A percentile compares a stretch with the other conserved stretches of the same genome.
Conservation (phyloP, 2,888 invertebrate genomes). For the Esperia sulphurella region DNA sequence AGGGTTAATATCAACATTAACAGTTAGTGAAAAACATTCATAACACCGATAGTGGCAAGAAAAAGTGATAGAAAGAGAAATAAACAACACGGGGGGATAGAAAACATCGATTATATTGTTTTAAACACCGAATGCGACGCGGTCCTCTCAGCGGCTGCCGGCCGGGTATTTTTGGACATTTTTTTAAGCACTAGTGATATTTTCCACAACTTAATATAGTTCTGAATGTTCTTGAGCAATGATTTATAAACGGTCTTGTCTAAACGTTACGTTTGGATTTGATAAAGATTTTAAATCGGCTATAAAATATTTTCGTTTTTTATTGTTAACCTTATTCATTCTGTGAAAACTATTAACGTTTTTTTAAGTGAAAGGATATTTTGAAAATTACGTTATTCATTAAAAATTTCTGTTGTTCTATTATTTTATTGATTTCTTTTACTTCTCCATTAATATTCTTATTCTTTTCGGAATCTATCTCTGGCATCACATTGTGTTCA, state of each 20-base stretch:
- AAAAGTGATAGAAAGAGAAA: conserved; percentile 69
- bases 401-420: too few relatives aligned
- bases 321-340: too few relatives aligned
- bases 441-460: too few relatives aligned
- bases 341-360: too few relatives aligned
- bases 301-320: too few relatives aligned
- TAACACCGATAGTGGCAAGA: conserved; percentile 74
- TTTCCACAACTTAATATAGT: conserved; percentile 2
- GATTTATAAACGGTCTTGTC: background rate
- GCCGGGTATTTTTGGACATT: conserved; percentile 70
- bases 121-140: conserved; percentile 72
- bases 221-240: background rate
- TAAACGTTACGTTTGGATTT: too few relatives aligned
- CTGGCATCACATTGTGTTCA: too few relatives aligned
- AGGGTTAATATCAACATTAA: conserved; percentile 73
- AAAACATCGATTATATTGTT: conserved; percentile 65
- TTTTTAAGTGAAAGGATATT: too few relatives aligned
- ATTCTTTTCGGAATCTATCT: too few relatives aligned
- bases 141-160: conserved; percentile 58
- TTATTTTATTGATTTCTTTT: too few relatives aligned
- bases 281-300: too few relatives aligned
- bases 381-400: too few relatives aligned
- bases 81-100: conserved; percentile 64
- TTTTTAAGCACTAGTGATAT: conserved; percentile 20
- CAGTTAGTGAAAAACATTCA: conserved; percentile 79